These are phyloP conservation scores for Cantharis lateralis DNA, from an alignment of 2,888 invertebrate genomes.

Conservation along the genomic window DNA sequence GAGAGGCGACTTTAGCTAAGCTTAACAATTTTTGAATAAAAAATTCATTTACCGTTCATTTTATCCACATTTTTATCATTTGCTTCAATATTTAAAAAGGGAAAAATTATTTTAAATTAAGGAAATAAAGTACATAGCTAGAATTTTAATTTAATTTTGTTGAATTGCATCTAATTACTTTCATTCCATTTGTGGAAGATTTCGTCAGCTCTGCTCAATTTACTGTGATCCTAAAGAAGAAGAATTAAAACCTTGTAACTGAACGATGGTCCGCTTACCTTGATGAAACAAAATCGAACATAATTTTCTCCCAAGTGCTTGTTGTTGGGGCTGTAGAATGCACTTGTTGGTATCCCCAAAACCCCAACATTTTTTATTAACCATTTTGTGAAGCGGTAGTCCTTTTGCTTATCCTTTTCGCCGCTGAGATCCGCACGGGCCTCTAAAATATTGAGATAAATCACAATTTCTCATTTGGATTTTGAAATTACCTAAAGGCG, in stretches of 20 bases:
- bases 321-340: slow-evolving; percentile 84
- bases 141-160: not conserved
- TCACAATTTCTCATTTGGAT: not conserved
- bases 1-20: slow-evolving; percentile 62
- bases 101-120: not conserved
- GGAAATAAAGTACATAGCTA: not conserved
- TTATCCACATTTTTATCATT: not conserved
- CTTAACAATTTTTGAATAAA: not conserved
- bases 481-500: slow-evolving; percentile 63
- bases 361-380: slow-evolving; percentile 90
- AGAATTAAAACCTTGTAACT: not conserved
- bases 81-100: not conserved
- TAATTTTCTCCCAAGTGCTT: slow-evolving; percentile 82
- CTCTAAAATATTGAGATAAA: slow-evolving; percentile 51
- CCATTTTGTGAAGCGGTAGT: slow-evolving; percentile 95
- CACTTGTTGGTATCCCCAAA: slow-evolving; percentile 91
- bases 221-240: slow-evolving; percentile 72
- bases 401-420: slow-evolving; percentile 75
- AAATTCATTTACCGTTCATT: not conserved
- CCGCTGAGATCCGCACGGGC: slow-evolving; percentile 69
- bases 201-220: slow-evolving; percentile 67
- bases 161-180: not conserved
- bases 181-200: slow-evolving; percentile 66
- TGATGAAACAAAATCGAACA: slow-evolving; percentile 93
- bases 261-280: slow-evolving; percentile 60